Percentiles rank a stretch among this genome's conserved stretches.
These are phyloP conservation scores for Alviniconcha strummeri DNA, from an alignment of 2,888 invertebrate genomes.

Conservation along the genomic window DNA sequence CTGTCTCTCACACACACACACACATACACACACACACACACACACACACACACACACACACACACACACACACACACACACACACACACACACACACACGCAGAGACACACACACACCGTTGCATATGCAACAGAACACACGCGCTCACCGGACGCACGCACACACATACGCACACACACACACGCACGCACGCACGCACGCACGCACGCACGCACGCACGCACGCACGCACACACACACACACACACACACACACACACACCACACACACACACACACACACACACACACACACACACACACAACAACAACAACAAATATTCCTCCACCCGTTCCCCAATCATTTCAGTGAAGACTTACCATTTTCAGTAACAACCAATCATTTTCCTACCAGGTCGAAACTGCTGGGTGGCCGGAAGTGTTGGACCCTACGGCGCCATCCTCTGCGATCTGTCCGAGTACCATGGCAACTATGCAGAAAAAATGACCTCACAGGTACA, in stretches of 20 bases:
- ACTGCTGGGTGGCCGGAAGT: constrained; percentile 34
- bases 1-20: too few species aligned
- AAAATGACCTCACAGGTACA: constrained; percentile 59
- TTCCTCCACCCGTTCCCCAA: too few species aligned
- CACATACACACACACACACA: too few species aligned
- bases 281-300: background rate
- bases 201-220: constrained; percentile 3
- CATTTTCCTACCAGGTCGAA: constrained; percentile 20
- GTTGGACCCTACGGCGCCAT: constrained; percentile 90
- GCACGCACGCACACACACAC: constrained; percentile 11
- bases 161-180: background rate
- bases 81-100: too few species aligned
- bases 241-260: background rate
- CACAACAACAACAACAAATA: background rate
- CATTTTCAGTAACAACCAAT: background rate
- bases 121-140: too few species aligned
- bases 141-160: background rate
- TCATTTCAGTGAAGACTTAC: background rate
- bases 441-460: constrained; percentile 93
- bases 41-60: too few species aligned
- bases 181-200: background rate
- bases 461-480: constrained; percentile 82
- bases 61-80: too few species aligned
- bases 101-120: too few species aligned
- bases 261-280: constrained; percentile 2